Evolutionary conservation across 2,888 invertebrate genomes (phyloP), one percentile per base, ranked within the genome.

Genomic region (Polymixis flavicincta): DNA sequence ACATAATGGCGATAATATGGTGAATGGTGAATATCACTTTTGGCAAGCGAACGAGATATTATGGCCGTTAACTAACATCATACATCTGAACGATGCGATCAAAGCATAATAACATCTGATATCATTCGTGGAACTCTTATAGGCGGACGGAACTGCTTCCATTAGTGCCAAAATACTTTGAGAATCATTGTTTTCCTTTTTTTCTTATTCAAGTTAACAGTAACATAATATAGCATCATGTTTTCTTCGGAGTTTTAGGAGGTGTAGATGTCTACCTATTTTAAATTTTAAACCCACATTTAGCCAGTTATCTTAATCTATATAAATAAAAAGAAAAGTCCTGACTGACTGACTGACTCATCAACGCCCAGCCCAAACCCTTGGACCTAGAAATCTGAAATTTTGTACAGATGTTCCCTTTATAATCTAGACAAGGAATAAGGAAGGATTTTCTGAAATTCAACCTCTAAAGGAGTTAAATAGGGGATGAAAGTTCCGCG

Each of bases 81-180:
- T 80, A 71, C 71, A 60, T 84, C 75, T 54, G 69, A 80, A 84
- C 68, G 76, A 76, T 67, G 55, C 69, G 61, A 72, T 84, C 84
- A 71, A 63, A 84, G 64, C 57, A 66, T 71, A 50, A 60, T 80
- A 80, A 71, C 50, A 54, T 82, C 61, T 66, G 52, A 77, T 77
- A 63, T 48, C 37, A 48, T 61, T n/a, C 54, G 52, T 19, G 45
- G 61, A 61, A 77, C 14, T 75, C 6, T 64, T 75, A 75, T 42
- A 17, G n/a, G 5, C 17, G 37, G 45, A 52, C 19, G 22, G 22
- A 50, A 69, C n/a, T 63, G 57, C 63, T 57, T 75, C 52, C 45
- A 68, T 81, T 75, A 57, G 61, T 45, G 45, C 45, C 32, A 68
- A 57, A 75, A 68, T 63, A 25, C 25, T 74, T 28, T 80, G 25